Evolutionary conservation across 2,888 invertebrate genomes (phyloP).

Genomic region (Cheilosia pagana): DNA sequence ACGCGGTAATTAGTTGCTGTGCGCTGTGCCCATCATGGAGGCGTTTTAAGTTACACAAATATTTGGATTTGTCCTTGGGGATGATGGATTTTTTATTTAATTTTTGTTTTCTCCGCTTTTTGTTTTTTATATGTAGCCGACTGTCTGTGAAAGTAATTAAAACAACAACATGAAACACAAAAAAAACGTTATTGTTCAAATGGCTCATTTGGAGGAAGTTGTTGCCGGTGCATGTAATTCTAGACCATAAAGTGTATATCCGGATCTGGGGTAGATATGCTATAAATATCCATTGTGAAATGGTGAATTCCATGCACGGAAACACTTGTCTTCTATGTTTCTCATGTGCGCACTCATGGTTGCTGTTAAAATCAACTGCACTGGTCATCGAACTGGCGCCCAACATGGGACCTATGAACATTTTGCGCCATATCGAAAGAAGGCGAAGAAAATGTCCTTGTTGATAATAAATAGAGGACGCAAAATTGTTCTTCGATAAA

Average conservation of each 20-base stretch:
- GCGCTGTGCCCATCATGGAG: slow-evolving; percentile 17
- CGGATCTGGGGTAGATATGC: too few species aligned
- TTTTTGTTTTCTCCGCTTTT: slow-evolving; percentile 21
- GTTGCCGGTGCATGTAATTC: background rate
- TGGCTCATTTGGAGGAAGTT: background rate
- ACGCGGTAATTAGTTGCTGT: slow-evolving; percentile 29
- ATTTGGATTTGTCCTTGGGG: slow-evolving; percentile 72
- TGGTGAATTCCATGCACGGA: background rate
- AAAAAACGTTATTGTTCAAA: slow-evolving; percentile 15
- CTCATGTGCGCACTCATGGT: background rate
- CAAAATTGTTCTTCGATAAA: too few species aligned
- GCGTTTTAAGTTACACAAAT: slow-evolving; percentile 67
- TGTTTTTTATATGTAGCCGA: slow-evolving; percentile 13
- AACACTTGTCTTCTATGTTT: background rate
- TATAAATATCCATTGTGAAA: too few species aligned
- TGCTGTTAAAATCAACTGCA: too few species aligned
- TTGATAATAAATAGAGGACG: too few species aligned
- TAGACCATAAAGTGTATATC: background rate
- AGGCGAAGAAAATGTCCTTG: too few species aligned
- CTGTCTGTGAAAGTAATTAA: slow-evolving; percentile 59
- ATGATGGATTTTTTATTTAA: slow-evolving; percentile 21
- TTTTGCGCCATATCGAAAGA: too few species aligned
- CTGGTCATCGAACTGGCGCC: too few species aligned
- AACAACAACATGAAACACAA: slow-evolving; percentile 4
- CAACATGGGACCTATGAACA: too few species aligned